Evolutionary conservation across 1,140 invertebrate species (phyloP).

Genomic region (Stenopsyche tienmushanensis): DNA sequence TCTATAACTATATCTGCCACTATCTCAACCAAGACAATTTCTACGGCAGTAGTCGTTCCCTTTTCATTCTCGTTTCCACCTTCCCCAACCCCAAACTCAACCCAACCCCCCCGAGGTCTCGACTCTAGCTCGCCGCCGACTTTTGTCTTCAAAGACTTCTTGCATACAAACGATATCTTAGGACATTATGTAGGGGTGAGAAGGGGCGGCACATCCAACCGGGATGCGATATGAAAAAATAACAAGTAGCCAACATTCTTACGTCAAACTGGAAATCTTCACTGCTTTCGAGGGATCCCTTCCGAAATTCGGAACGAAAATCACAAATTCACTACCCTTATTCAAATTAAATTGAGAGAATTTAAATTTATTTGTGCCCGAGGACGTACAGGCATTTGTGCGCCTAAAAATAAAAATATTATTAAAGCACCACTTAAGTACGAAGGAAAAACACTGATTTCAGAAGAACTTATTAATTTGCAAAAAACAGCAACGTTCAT

Average conservation of each 20-base stretch:
- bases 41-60: constrained; percentile 32
- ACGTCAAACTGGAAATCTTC: constrained; percentile 26
- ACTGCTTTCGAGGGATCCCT: too few relatives aligned
- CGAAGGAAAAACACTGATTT: too few relatives aligned
- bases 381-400: too few relatives aligned
- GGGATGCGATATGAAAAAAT: constrained; percentile 33
- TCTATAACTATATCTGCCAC: constrained; percentile 42
- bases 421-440: too few relatives aligned
- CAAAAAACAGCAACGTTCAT: too few relatives aligned
- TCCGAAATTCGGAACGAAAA: too few relatives aligned
- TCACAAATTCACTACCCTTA: too few relatives aligned
- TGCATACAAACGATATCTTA: constrained; percentile 58
- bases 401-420: too few relatives aligned
- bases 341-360: too few relatives aligned
- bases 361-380: too few relatives aligned
- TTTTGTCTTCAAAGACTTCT: constrained; percentile 57
- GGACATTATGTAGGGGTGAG: constrained; percentile 28
- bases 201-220: constrained; percentile 11
- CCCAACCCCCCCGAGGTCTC: constrained; percentile 46
- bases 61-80: constrained; percentile 26
- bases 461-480: too few relatives aligned
- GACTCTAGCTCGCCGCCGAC: constrained; percentile 45
- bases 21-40: constrained; percentile 42
- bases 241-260: constrained; percentile 22
- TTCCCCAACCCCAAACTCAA: constrained; percentile 43